phyloP scores from a whole-genome alignment of 2,888 invertebrate genomes.

The Candidula unifasciata region DNA sequence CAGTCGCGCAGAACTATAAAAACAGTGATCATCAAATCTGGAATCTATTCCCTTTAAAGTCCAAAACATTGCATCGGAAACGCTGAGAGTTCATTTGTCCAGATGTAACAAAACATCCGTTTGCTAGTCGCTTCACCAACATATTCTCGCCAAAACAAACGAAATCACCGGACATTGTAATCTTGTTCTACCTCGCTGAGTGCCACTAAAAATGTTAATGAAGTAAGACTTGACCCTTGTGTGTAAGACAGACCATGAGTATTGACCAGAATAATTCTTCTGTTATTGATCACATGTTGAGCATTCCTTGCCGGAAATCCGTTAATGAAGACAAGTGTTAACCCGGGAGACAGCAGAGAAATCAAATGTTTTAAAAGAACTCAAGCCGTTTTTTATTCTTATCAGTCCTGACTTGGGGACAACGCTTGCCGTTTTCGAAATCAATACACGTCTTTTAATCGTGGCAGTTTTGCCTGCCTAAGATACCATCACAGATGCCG shows the following conservation, averaged over 20 bases:
- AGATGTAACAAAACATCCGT: too few species aligned
- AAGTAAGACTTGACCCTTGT: background rate
- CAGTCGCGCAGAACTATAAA: too few species aligned
- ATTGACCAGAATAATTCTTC: background rate
- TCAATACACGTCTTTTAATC: background rate
- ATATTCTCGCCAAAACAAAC: too few species aligned
- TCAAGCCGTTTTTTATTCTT: constrained; percentile 10
- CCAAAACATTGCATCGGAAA: too few species aligned
- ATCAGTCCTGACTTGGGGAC: constrained; percentile 1
- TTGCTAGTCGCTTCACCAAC: too few species aligned
- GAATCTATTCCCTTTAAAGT: too few species aligned
- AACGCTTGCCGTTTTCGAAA: background rate
- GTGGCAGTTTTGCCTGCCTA: constrained; percentile 5
- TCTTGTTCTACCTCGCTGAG: too few species aligned
- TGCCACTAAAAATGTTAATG: too few species aligned
- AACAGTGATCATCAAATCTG: too few species aligned
- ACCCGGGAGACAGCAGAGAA: background rate
- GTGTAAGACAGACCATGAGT: background rate
- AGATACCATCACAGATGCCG: constrained; percentile 5
- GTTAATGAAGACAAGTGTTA: constrained; percentile 5
- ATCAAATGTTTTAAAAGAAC: background rate
- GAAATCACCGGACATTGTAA: too few species aligned
- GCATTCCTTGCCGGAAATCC: background rate
- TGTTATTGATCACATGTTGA: background rate
- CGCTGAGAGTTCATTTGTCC: too few species aligned